Base-by-base conservation (phyloP, 1,140 invertebrate species). In the Prorops nasuta region DNA sequence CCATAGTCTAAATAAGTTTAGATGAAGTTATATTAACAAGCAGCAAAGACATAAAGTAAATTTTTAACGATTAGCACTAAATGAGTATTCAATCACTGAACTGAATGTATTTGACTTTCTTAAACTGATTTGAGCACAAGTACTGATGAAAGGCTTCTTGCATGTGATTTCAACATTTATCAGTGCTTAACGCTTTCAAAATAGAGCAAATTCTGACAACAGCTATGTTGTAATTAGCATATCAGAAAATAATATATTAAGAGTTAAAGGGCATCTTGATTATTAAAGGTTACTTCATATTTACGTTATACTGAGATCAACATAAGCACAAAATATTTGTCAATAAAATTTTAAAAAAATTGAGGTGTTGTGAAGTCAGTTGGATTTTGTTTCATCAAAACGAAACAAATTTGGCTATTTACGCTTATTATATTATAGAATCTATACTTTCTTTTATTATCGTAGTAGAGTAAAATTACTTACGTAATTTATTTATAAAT, bases 1-100 rank as follows among this genome's bases (percentile, higher is more conserved):
- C 52, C 72, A 75, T 72, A 19, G 44, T 54, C 12, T 17, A 50
- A 8, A 6, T 31, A 19, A 47, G 35, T n/a, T 22, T 28, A 32
- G 7, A 16, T 15, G 4, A 17, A 34, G 37, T 37, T 19, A 36
- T 41, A 6, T 38, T 24, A n/a, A 22, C 15, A 24, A 38, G 32
- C 9, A 3, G n/a, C 10, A 9, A 8, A 38, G 10, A 36, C 21
- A 3, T 2, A 22, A 24, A 19, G 19, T 1, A 35, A 28, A 10
- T 17, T 6, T 28, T 28, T 12, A 28, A 12, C 6, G 12, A 28
- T 7, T 28, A 28, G n/a, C n/a, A 28, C 6, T 28, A 28, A 12
- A 7, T 28, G 6, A 28, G 24, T 37, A 7, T 6, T 37, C 14
- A 14, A 6, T 37, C 7, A 17, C 14, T 37, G 6, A 37, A 7